These are phyloP conservation scores for Drosophila carrolli DNA, from an alignment of 1,140 invertebrate genomes.

Conservation along the genomic window DNA sequence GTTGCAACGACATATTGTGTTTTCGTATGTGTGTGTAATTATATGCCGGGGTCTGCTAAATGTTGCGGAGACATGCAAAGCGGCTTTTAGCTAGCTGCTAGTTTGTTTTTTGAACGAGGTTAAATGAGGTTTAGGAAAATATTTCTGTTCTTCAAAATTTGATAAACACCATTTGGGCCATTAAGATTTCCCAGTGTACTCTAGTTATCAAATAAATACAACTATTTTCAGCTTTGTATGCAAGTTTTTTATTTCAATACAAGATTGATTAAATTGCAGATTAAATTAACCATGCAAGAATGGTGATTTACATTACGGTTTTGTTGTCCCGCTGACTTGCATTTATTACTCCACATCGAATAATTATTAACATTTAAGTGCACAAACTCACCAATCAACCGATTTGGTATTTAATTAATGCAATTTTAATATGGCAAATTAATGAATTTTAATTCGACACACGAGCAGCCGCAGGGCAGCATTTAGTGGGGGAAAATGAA, in stretches of 20 bases:
- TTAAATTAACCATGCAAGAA: constrained; percentile 29
- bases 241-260: constrained; percentile 15
- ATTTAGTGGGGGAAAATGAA: constrained; percentile 30
- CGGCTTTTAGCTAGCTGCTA: constrained; percentile 33
- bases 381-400: constrained; percentile 28
- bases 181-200: neutral
- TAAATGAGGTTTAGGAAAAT: constrained; percentile 32
- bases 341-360: constrained; percentile 36
- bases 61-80: constrained; percentile 60
- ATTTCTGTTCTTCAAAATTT: constrained; percentile 11
- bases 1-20: constrained; percentile 63
- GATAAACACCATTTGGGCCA: neutral
- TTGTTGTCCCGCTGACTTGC: constrained; percentile 5
- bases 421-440: constrained; percentile 69
- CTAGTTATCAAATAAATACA: neutral
- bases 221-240: neutral
- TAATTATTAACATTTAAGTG: constrained; percentile 71
- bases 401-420: constrained; percentile 68
- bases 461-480: constrained; percentile 29
- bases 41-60: constrained; percentile 59
- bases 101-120: constrained; percentile 64
- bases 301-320: constrained; percentile 25
- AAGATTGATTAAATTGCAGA: constrained; percentile 46
- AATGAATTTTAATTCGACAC: constrained; percentile 56
- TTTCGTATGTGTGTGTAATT: constrained; percentile 51